phyloP scores from a whole-genome alignment of 2,797 vertebrate genomes.

The Hippopotamyrus pictus region DNA sequence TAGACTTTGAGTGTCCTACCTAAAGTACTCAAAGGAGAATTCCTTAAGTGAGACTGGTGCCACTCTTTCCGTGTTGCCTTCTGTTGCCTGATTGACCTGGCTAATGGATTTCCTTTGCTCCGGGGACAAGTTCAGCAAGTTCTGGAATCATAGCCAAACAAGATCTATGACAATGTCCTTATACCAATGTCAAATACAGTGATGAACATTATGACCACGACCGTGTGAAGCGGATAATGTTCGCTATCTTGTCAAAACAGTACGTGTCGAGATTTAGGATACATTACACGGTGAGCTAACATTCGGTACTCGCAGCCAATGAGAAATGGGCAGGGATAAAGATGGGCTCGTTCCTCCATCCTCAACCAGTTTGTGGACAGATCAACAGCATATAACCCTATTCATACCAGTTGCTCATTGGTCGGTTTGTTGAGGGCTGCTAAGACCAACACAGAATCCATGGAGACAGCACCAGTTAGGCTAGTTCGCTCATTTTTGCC shows the following conservation, averaged over 20 bases:
- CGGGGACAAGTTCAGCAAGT: constrained; percentile 77
- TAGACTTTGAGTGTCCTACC: constrained; percentile 52
- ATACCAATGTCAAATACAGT: not conserved
- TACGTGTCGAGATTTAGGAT: not conserved
- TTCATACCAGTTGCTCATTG: constrained; percentile 75
- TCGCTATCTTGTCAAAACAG: not conserved
- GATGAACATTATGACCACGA: not conserved
- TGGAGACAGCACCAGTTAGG: constrained; percentile 69
- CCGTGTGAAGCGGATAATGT: not conserved
- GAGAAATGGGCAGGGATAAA: not conserved
- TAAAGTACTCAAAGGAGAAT: constrained; percentile 82
- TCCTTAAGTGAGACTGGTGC: constrained; percentile 77
- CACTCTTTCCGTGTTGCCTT: constrained; percentile 53
- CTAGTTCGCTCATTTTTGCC: constrained; percentile 71
- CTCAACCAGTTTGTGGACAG: not conserved
- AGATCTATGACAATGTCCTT: not conserved
- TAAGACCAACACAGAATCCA: constrained; percentile 68
- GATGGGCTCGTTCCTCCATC: not conserved
- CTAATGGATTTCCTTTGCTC: constrained; percentile 76
- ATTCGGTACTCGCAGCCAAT: not conserved
- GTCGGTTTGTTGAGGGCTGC: constrained; percentile 80
- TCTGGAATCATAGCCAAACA: constrained; percentile 43
- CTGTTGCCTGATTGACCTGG: constrained; percentile 52
- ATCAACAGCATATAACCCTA: not conserved
- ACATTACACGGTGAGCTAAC: not conserved